Evolutionary conservation across 2,797 vertebrate genomes (phyloP), one percentile per base, ranked within the genome.

Genomic region (Karalla daura): DNA sequence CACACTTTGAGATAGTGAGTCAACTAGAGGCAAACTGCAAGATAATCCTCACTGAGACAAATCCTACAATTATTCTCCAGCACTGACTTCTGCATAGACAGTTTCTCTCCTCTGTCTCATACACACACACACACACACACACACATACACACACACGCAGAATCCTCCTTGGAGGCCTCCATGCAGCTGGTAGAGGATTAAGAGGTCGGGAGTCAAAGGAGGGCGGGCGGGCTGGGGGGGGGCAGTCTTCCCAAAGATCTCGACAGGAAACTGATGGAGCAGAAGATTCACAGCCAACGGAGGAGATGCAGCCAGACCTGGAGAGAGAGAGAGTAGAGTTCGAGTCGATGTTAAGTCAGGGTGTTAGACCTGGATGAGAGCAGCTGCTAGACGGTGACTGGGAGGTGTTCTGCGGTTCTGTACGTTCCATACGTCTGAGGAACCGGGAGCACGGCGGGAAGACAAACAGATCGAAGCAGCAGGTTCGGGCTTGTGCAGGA

Each of bases 131-230:
- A 60, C 50, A 35, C 40, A 43, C 28, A 50, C 28, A 45, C 9
- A 17, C 55, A 49, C 12, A 7, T 63, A 65, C 49, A 72, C 21
- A 39, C 60, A 37, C 50, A 30, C 12, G 7, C 56, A 45, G 49
- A 52, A 53, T 43, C 45, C n/a, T 75, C 28, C 50, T 70, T 49
- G 45, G 80, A 74, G 79, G 72, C 78, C 76, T 81, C 7, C 8
- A 66, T 87, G 79, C 81, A 81, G 81, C 81, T 83, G 74, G 83
- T 18, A 46, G 77, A 24, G 68, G 84, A 85, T 89, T 88, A 81
- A 49, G 47, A 62, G 84, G 80, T 88, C 80, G 79, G 54, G 54
- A 78, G 87, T 83, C 78, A 81, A 76, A 83, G 70, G n/a, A n/a
- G n/a, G n/a, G n/a, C n/a, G n/a, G n/a, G n/a, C n/a, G n/a, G n/a